Evolutionary conservation across 1,140 invertebrate genomes (phyloP), one percentile per base, ranked within the genome.

Genomic region (Thaumetopoea pityocampa): DNA sequence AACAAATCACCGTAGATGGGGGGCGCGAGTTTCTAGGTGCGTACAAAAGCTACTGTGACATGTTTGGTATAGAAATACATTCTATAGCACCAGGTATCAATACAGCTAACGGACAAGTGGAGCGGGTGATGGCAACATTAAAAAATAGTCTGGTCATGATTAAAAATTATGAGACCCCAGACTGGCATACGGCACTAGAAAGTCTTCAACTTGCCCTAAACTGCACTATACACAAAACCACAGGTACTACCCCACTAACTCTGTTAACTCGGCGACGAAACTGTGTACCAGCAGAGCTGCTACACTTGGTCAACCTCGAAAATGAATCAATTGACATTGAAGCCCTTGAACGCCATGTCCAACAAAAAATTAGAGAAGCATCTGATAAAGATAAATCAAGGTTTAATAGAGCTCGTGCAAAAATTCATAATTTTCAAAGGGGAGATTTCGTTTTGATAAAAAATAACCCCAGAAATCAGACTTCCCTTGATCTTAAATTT

Each of bases 81-180:
- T 1, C 44, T 0, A 56, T 57, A 2, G 11, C 58, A 4, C 49
- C 58, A 51, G 53, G 56, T 12, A 15, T 48, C 0, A 57, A 54
- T 40, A 41, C 58, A 53, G 65, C 52, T 1, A 65, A 65, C 18
- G 58, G 65, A 0, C 52, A 65, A 17, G 61, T 56, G 0, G 55
- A 68, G 14, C 16, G 65, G 5, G 34, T 60, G 0, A 34, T 64
- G 17, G 38, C 20, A 2, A 55, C 49, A 0, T 29, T 67, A 0
- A 67, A 61, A 34, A 68, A 68, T 16, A 44, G 27, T 0, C 9
- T 65, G 2, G 19, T 23, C 1, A 59, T 63, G 32, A 59, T 59
- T 1, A 58, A 47, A 9, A 66, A 58, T n/a, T 66, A 56, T 20
- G 57, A 61, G 8, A 51, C 44, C 0, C 34, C 44, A 28, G 2